Evolutionary conservation across 2,113 vertebrate genomes (phyloP).

Genomic region (Pithys albifrons): DNA sequence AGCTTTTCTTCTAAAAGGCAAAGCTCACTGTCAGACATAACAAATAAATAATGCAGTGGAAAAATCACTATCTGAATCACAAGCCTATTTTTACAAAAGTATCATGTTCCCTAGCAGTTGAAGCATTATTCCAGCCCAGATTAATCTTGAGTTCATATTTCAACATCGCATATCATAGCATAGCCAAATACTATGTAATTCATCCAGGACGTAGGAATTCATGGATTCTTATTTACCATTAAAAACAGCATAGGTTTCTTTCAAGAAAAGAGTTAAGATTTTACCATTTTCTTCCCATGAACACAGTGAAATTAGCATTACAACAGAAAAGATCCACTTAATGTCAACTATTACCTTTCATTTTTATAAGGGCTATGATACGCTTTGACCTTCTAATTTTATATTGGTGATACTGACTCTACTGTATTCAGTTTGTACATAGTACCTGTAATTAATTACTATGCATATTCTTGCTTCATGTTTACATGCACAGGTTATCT

Average conservation of each 20-base stretch:
- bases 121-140: constrained; percentile 8
- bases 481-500: neutral
- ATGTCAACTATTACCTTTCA: neutral
- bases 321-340: neutral
- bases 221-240: neutral
- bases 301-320: neutral
- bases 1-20: constrained; percentile 10
- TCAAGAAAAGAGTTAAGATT: neutral
- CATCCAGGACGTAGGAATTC: neutral
- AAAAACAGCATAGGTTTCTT: neutral
- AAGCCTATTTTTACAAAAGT: constrained; percentile 35
- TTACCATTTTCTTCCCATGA: neutral
- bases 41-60: constrained; percentile 53
- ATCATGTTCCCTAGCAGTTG: constrained; percentile 3
- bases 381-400: neutral
- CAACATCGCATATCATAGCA: neutral
- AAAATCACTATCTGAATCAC: constrained; percentile 43
- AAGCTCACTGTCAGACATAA: constrained; percentile 32
- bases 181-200: neutral
- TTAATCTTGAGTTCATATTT: neutral
- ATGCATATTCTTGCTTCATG: too few relatives aligned
- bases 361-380: neutral
- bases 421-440: neutral
- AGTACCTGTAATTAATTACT: neutral
- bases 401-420: neutral